phyloP scores from a whole-genome alignment of 2,113 vertebrate genomes.

The human (Homo sapiens) region DNA sequence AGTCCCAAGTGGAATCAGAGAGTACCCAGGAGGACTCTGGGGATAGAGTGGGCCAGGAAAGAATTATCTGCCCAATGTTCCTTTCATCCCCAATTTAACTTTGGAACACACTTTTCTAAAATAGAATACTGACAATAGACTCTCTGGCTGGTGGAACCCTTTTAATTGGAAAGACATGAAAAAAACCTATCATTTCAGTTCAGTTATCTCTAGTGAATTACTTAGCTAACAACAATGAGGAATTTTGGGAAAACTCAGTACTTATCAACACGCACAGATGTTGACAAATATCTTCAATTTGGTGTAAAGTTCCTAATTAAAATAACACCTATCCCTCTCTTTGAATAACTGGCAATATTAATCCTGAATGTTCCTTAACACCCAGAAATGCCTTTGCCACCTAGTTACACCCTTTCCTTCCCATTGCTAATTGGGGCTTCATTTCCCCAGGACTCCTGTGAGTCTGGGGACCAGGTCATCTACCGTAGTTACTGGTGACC shows the following conservation, averaged over 20 bases:
- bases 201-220: neutral
- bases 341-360: neutral
- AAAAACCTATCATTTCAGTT: neutral
- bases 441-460: fast-evolving
- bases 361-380: neutral
- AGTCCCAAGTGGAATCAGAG: neutral
- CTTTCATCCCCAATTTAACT: neutral
- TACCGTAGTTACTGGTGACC: neutral
- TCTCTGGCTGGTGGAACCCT: neutral
- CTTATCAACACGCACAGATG: neutral
- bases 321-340: neutral
- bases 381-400: fast-evolving
- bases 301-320: neutral
- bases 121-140: neutral
- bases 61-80: fast-evolving
- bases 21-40: neutral
- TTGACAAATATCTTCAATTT: neutral
- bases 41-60: neutral
- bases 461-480: neutral
- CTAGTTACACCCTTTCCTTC: neutral
- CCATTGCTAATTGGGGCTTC: too few relatives aligned
- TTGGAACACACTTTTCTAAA: neutral
- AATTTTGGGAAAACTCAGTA: neutral
- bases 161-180: neutral
- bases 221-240: too few relatives aligned